Conservation (phyloP, 2,888 invertebrate species). For the Fissipunctia ypsillon region DNA sequence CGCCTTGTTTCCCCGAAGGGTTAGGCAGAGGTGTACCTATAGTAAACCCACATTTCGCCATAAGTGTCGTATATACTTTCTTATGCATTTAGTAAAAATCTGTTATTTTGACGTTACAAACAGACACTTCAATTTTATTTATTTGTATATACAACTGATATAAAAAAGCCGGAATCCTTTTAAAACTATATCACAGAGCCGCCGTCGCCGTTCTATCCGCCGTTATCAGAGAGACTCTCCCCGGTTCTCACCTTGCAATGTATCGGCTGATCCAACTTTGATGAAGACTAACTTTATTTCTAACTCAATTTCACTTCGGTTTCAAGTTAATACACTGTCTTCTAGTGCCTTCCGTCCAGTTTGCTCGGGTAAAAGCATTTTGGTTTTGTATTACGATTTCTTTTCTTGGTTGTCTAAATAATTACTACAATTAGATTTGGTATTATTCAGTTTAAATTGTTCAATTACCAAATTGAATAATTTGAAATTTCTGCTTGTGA, state of each 20-base stretch:
- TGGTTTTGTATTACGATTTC: not conserved
- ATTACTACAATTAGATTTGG: not conserved
- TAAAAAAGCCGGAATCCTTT: slow-evolving; percentile 26
- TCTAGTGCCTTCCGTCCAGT: slow-evolving; percentile 32
- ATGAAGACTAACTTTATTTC: slow-evolving; percentile 70
- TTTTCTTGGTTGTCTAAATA: not conserved
- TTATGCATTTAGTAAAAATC: no score
- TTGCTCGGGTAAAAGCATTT: slow-evolving; percentile 13
- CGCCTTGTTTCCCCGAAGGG: no score
- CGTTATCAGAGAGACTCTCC: slow-evolving; percentile 37
- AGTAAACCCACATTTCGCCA: no score
- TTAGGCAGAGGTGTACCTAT: no score
- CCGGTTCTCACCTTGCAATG: slow-evolving; percentile 64
- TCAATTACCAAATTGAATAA: not conserved
- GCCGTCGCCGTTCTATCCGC: not conserved
- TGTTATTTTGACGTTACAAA: no score
- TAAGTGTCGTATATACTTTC: no score
- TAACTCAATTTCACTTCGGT: slow-evolving; percentile 67
- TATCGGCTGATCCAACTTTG: slow-evolving; percentile 70
- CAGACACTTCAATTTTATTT: no score
- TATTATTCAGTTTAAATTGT: not conserved
- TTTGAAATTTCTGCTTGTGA: no score
- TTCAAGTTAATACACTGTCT: slow-evolving; percentile 58
- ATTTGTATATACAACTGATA: no score
- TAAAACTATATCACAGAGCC: slow-evolving; percentile 20